These are phyloP conservation scores for Danio aesculapii DNA, from an alignment of 2,797 vertebrate genomes.

Conservation along the genomic window DNA sequence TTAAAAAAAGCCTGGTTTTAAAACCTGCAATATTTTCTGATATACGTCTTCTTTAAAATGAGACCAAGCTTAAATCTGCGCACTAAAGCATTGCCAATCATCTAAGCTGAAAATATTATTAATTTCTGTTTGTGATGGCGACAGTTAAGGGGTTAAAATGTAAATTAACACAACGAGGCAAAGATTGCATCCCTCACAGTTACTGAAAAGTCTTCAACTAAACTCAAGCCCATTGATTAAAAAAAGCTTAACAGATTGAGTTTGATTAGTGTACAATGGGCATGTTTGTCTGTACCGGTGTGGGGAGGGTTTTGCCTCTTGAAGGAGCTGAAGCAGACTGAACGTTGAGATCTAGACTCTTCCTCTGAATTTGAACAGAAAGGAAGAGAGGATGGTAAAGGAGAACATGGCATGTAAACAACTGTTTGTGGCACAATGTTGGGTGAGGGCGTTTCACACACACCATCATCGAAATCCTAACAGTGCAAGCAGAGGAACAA, in stretches of 20 bases:
- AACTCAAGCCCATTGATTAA: constrained; percentile 18
- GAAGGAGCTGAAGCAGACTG: constrained; percentile 89
- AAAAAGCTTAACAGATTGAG: constrained; percentile 4
- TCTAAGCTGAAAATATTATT: too few relatives aligned
- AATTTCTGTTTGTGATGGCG: too few relatives aligned
- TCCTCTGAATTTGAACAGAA: constrained; percentile 86
- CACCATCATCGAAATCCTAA: not conserved
- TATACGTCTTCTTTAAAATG: not conserved
- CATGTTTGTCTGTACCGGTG: constrained; percentile 87
- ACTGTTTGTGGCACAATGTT: not conserved
- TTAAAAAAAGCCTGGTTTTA: too few relatives aligned
- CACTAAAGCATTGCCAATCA: too few relatives aligned
- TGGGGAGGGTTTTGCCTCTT: constrained; percentile 96
- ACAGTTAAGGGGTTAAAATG: too few relatives aligned
- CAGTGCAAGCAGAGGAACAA: too few relatives aligned
- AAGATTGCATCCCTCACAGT: constrained; percentile 51
- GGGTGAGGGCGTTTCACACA: not conserved
- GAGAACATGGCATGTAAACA: constrained; percentile 18
- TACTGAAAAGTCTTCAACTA: not conserved
- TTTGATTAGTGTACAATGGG: constrained; percentile 59
- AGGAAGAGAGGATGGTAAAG: constrained; percentile 70
- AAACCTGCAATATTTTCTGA: too few relatives aligned
- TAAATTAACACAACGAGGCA: constrained; percentile 17
- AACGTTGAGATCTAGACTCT: constrained; percentile 92
- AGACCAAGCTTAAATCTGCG: too few relatives aligned